Conservation (phyloP, 1,140 invertebrate genomes). For the Hycleus cichorii region DNA sequence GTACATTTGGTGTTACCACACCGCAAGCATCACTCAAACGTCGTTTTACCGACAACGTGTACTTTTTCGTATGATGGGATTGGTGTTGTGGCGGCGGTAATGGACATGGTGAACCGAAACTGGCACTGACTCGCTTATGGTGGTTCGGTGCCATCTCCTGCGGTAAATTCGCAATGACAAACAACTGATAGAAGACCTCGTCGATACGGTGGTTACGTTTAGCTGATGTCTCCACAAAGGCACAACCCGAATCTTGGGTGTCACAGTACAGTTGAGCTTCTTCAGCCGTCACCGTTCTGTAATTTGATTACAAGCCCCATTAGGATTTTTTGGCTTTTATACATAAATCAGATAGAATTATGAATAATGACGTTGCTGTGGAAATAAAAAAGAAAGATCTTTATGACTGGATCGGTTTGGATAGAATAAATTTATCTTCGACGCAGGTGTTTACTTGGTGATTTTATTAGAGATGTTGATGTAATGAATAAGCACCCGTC, state of each 20-base stretch:
- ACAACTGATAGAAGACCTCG: slow-evolving; percentile 73
- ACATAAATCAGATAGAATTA: no score
- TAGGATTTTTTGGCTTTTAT: no score
- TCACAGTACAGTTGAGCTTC: slow-evolving; percentile 63
- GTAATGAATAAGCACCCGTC: no score
- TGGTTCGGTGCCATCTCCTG: slow-evolving; percentile 84
- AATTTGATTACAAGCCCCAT: neutral
- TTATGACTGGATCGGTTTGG: no score
- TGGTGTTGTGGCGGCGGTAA: slow-evolving; percentile 54
- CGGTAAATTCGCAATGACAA: slow-evolving; percentile 70
- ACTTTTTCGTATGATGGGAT: slow-evolving; percentile 57
- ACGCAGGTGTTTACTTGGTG: no score
- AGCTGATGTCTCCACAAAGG: slow-evolving; percentile 75
- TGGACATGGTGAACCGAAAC: slow-evolving; percentile 63
- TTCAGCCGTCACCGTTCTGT: slow-evolving; percentile 61
- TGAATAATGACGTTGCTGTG: no score
- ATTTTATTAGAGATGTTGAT: no score
- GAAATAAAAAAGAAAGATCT: no score
- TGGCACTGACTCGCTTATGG: slow-evolving; percentile 62
- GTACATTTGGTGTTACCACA: slow-evolving; percentile 73
- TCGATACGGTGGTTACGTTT: slow-evolving; percentile 71
- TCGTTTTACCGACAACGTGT: slow-evolving; percentile 68
- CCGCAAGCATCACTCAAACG: slow-evolving; percentile 76
- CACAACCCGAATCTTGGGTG: slow-evolving; percentile 61
- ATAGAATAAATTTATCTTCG: no score